Conservation (phyloP, 2,797 vertebrate species). For the Gymnopithys bicolor region DNA sequence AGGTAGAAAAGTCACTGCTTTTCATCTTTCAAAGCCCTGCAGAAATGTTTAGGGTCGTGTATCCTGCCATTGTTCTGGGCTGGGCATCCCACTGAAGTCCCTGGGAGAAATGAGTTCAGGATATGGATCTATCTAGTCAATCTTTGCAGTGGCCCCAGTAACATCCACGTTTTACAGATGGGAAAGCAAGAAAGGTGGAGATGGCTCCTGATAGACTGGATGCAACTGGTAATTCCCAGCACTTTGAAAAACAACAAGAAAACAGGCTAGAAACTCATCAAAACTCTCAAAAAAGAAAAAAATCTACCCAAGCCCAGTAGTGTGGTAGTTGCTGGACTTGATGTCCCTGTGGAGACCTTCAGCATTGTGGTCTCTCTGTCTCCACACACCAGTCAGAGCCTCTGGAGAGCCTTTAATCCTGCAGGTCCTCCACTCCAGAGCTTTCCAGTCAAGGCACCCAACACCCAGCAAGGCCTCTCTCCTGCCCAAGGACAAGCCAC, state of each 20-base stretch:
- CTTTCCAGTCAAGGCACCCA: not conserved
- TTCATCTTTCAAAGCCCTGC: slow-evolving; percentile 66
- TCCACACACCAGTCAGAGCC: not conserved
- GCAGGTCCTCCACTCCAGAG: not conserved
- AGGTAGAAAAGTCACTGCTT: slow-evolving; percentile 42
- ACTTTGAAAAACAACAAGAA: not conserved
- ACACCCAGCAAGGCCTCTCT: not conserved
- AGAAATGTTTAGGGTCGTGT: slow-evolving; percentile 65
- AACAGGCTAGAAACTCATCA: not conserved
- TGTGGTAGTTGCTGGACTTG: not conserved
- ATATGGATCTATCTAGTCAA: slow-evolving; percentile 54
- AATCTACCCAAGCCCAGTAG: fast-evolving
- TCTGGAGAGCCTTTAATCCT: not conserved
- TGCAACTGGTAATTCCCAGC: not conserved
- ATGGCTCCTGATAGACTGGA: not conserved
- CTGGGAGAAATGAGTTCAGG: slow-evolving; percentile 68
- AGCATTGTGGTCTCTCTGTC: fast-evolving
- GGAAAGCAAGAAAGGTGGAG: not conserved
- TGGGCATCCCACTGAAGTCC: slow-evolving; percentile 64
- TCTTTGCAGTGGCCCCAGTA: slow-evolving; percentile 25
- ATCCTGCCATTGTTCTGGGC: slow-evolving; percentile 71
- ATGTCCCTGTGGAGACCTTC: not conserved
- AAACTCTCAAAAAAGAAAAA: not conserved
- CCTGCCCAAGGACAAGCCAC: not conserved
- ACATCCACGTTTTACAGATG: not conserved